These are phyloP conservation scores for Coboldia fuscipes DNA, from an alignment of 1,140 invertebrate genomes.

Conservation along the genomic window DNA sequence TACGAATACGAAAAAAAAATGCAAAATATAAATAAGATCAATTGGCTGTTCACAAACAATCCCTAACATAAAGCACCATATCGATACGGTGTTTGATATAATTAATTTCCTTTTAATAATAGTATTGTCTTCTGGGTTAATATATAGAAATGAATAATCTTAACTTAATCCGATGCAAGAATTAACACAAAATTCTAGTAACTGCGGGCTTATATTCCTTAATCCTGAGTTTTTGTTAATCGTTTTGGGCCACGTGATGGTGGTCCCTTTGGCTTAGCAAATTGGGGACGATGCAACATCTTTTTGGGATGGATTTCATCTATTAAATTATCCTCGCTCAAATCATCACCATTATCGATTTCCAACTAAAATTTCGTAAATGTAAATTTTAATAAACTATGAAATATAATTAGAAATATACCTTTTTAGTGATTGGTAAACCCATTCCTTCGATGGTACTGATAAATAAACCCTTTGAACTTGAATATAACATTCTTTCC, in stretches of 20 bases:
- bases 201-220: neutral
- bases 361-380: conserved; percentile 49
- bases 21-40: no score
- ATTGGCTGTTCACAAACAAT: no score
- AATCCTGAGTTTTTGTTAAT: conserved; percentile 38
- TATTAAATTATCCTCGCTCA: conserved; percentile 73
- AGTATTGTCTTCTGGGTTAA: no score
- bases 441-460: conserved; percentile 56
- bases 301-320: conserved; percentile 90
- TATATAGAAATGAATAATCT: no score
- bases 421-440: conserved; percentile 62
- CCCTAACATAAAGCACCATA: no score
- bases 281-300: conserved; percentile 71
- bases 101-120: no score
- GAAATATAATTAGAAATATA: conserved; percentile 22
- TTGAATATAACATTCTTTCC: conserved; percentile 95
- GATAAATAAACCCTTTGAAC: conserved; percentile 76
- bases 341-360: conserved; percentile 70
- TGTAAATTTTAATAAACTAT: conserved; percentile 9
- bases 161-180: no score
- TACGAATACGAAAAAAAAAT: no score
- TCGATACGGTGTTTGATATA: no score
- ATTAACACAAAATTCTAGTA: no score
- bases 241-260: conserved; percentile 76
- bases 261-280: conserved; percentile 89